phyloP scores from a whole-genome alignment of 2,113 vertebrate genomes.

The Cryptoleucopteryx plumbea region DNA sequence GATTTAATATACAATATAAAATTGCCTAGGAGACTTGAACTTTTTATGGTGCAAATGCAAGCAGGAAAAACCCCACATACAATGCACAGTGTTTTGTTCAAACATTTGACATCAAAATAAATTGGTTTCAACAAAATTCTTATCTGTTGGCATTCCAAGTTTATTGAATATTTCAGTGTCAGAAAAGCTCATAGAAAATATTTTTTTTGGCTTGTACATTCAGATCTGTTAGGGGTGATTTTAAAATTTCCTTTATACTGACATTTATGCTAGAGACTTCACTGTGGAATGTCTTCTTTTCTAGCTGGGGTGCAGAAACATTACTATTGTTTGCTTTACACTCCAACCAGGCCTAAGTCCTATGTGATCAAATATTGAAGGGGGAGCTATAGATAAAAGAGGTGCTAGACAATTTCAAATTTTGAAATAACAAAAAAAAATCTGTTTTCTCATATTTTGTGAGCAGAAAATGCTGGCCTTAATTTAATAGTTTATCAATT shows the following conservation, averaged over 20 bases:
- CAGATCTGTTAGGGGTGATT: neutral
- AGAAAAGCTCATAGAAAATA: neutral
- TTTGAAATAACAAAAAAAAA: neutral
- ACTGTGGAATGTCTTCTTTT: neutral
- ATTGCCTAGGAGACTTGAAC: neutral
- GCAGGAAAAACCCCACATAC: neutral
- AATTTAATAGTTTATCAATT: neutral
- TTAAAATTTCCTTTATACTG: neutral
- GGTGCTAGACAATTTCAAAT: neutral
- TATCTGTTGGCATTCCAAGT: rapidly evolving
- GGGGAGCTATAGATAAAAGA: neutral
- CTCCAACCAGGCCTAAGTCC: neutral
- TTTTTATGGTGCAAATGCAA: neutral
- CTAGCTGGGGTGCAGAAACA: neutral
- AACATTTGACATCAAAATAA: neutral
- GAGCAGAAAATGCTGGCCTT: neutral
- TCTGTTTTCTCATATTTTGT: neutral
- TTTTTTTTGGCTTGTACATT: neutral
- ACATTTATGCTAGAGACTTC: neutral
- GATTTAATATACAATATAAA: neutral
- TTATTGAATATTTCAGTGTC: neutral
- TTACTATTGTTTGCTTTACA: neutral
- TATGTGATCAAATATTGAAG: neutral
- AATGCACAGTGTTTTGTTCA: neutral
- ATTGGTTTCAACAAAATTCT: neutral